Evolutionary conservation across 2,797 vertebrate genomes (phyloP).

Genomic region (Nothura maculosa): DNA sequence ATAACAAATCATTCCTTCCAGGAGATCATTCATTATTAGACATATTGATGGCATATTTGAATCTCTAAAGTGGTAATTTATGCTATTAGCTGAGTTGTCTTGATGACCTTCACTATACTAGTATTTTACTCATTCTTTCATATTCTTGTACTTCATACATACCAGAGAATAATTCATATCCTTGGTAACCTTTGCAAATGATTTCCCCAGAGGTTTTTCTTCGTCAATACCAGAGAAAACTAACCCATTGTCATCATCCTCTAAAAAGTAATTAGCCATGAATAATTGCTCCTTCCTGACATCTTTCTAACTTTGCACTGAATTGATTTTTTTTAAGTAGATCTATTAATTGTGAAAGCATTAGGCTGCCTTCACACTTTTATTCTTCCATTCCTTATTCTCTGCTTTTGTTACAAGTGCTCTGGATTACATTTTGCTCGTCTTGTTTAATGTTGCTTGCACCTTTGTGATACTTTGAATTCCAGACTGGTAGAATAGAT

Average conservation of each 20-base stretch:
- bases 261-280: conserved; percentile 84
- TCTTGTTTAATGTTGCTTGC: conserved; percentile 70
- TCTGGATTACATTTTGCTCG: conserved; percentile 64
- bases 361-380: conserved; percentile 67
- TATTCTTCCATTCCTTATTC: conserved; percentile 68
- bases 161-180: conserved; percentile 82
- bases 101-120: conserved; percentile 78
- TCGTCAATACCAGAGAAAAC: conserved; percentile 82
- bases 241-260: conserved; percentile 81
- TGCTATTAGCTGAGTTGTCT: conserved; percentile 72
- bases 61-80: conserved; percentile 77
- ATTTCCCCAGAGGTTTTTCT: conserved; percentile 82
- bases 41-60: conserved; percentile 73
- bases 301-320: conserved; percentile 78
- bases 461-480: conserved; percentile 77
- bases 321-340: conserved; percentile 81
- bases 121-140: conserved; percentile 76
- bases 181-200: conserved; percentile 83
- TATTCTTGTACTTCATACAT: conserved; percentile 73
- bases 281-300: conserved; percentile 81
- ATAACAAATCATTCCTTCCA: conserved; percentile 71
- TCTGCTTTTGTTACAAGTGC: conserved; percentile 64
- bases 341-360: conserved; percentile 78
- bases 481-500: conserved; percentile 76
- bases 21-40: conserved; percentile 73